Evolutionary conservation across 2,888 invertebrate genomes (phyloP).

Genomic region (Gastrophysa polygoni): DNA sequence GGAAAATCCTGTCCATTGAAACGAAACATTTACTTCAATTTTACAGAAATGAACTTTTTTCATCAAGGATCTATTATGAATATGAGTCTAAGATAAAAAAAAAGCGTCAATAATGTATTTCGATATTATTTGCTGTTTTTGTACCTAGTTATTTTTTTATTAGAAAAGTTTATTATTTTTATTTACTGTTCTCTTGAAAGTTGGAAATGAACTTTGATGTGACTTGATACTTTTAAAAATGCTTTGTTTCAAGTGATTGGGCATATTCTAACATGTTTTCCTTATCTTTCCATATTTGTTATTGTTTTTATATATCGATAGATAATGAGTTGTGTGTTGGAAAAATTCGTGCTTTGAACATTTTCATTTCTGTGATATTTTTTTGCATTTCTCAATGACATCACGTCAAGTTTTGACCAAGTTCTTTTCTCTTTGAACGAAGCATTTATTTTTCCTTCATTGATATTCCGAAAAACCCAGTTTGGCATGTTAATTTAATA

Average conservation of each 20-base stretch:
- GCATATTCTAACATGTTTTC: neutral
- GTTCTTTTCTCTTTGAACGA: neutral
- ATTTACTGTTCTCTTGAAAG: neutral
- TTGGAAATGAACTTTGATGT: no score
- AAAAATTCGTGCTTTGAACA: neutral
- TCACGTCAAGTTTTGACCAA: neutral
- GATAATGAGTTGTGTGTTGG: neutral
- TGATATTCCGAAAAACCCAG: neutral
- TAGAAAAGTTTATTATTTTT: slow-evolving; percentile 15
- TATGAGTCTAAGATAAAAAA: neutral
- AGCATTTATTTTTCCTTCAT: neutral
- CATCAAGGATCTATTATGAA: neutral
- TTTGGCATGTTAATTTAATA: neutral
- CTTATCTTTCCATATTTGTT: neutral
- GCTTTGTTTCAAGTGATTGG: neutral
- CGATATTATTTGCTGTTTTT: slow-evolving; percentile 13
- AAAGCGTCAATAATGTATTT: slow-evolving; percentile 6
- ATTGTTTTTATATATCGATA: neutral
- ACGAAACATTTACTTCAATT: no score
- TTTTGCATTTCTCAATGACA: neutral
- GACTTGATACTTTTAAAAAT: neutral
- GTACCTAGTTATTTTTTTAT: slow-evolving; percentile 16
- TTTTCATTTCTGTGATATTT: neutral
- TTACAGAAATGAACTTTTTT: neutral
- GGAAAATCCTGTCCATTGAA: no score